These are phyloP conservation scores for Tipula vernalis DNA, from an alignment of 2,888 invertebrate genomes.

Conservation along the genomic window DNA sequence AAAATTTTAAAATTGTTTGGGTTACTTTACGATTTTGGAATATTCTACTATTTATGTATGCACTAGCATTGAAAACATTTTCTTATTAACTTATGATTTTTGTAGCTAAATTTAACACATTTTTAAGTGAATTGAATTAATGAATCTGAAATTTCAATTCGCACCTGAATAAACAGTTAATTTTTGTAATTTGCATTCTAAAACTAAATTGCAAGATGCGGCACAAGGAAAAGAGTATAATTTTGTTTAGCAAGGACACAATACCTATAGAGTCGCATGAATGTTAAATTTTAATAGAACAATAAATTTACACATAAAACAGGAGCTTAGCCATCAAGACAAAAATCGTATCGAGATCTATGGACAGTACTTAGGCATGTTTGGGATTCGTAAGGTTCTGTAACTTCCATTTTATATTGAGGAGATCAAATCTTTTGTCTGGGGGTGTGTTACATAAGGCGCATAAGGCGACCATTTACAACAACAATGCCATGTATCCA, in stretches of 20 bases:
- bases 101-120: background rate
- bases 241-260: background rate
- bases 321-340: too few relatives aligned
- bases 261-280: background rate
- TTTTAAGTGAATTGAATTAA: background rate
- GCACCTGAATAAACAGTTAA: background rate
- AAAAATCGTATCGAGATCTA: too few relatives aligned
- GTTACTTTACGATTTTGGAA: background rate
- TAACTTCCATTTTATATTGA: too few relatives aligned
- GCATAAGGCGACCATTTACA: too few relatives aligned
- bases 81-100: background rate
- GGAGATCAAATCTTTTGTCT: too few relatives aligned
- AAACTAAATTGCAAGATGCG: background rate
- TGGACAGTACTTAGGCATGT: too few relatives aligned
- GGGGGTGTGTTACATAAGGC: too few relatives aligned
- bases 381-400: too few relatives aligned
- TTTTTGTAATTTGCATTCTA: background rate
- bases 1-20: background rate
- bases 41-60: too few relatives aligned
- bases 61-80: background rate
- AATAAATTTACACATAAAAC: too few relatives aligned
- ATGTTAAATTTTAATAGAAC: too few relatives aligned
- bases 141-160: background rate
- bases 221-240: background rate
- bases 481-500: too few relatives aligned